A percentile compares a stretch with the other conserved stretches of the same genome.
Evolutionary conservation across 2,797 vertebrate genomes (phyloP).

Genomic region (Setipinna tenuifilis): DNA sequence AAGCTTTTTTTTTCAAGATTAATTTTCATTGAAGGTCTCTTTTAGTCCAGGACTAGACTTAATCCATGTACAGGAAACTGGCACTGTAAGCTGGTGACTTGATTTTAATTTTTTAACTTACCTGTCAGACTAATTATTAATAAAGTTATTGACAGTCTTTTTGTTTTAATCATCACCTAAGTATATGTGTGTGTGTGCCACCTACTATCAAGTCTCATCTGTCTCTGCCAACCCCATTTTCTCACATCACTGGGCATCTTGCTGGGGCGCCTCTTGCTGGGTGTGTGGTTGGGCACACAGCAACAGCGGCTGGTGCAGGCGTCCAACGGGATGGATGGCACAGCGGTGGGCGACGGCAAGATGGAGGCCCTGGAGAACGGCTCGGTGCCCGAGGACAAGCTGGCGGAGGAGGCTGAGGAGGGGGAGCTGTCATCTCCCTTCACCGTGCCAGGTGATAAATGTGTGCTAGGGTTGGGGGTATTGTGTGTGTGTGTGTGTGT

Average conservation of each 20-base stretch:
- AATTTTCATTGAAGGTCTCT: too few relatives aligned
- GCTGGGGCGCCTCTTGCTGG: neutral
- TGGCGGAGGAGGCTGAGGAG: conserved; percentile 50
- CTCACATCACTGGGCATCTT: neutral
- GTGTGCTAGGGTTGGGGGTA: neutral
- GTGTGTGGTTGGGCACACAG: conserved; percentile 29
- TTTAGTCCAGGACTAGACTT: too few relatives aligned
- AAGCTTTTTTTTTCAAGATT: too few relatives aligned
- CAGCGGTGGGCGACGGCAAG: conserved; percentile 52
- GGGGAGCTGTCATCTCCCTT: conserved; percentile 57
- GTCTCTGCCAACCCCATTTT: conserved; percentile 18
- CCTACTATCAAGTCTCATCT: conserved; percentile 4
- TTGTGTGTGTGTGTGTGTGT: too few relatives aligned
- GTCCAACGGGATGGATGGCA: conserved; percentile 46
- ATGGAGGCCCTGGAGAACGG: conserved; percentile 56
- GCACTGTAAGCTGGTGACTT: neutral
- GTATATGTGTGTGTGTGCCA: neutral
- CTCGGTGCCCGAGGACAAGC: conserved; percentile 49
- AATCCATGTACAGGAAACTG: too few relatives aligned
- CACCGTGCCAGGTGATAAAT: conserved; percentile 51
- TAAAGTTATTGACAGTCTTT: neutral
- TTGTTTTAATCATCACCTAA: neutral
- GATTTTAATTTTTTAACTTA: neutral
- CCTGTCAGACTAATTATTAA: neutral
- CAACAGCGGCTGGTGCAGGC: conserved; percentile 58